Evolutionary conservation across 2,113 vertebrate species (phyloP).

Genomic region (Pithys albifrons): DNA sequence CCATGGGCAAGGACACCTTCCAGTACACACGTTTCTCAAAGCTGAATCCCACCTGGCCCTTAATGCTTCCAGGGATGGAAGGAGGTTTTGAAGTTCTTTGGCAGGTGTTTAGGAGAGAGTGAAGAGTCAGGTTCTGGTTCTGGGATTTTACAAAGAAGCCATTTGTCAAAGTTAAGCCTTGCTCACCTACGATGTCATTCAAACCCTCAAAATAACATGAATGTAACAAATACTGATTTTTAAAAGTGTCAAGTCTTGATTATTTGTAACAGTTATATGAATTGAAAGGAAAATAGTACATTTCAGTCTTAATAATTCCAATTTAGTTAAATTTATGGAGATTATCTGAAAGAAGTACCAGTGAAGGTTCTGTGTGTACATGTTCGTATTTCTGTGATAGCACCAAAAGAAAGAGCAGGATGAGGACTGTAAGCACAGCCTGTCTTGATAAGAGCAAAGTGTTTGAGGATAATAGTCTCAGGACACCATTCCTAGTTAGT

Average conservation of each 20-base stretch:
- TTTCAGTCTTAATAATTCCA: neutral
- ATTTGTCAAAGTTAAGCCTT: neutral
- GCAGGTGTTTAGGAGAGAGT: neutral
- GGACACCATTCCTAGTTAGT: neutral
- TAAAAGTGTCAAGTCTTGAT: neutral
- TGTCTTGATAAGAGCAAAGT: neutral
- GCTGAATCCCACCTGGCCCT: neutral
- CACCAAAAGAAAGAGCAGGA: neutral
- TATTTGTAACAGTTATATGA: neutral
- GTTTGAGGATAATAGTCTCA: neutral
- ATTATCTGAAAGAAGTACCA: neutral
- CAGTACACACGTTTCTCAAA: accelerated
- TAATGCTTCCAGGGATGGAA: neutral
- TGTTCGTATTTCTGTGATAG: neutral
- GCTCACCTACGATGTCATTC: neutral
- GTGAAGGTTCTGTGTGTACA: accelerated
- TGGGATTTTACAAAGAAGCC: neutral
- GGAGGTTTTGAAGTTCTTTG: neutral
- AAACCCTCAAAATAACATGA: neutral
- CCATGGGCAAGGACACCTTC: neutral
- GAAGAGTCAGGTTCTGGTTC: neutral
- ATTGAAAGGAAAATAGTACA: neutral
- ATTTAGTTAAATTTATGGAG: neutral
- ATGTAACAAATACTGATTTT: neutral
- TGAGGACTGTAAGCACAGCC: neutral